Percentiles rank a stretch among this genome's conserved stretches.
These are phyloP conservation scores for Eilema caniola DNA, from an alignment of 2,888 invertebrate species.

Conservation along the genomic window DNA sequence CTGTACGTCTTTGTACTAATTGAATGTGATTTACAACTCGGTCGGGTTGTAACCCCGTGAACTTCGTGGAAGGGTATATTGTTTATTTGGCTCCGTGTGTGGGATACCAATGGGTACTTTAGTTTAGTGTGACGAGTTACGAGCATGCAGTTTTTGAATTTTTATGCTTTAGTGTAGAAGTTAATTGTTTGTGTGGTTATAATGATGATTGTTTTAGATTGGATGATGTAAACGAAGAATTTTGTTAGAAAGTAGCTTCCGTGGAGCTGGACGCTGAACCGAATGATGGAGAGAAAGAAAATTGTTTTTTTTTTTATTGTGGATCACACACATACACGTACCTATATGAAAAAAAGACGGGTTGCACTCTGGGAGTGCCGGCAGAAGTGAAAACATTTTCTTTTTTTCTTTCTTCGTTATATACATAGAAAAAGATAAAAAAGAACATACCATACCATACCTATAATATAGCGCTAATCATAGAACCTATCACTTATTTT, in stretches of 20 bases:
- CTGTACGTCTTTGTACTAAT: conserved; percentile 62
- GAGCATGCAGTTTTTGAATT: conserved; percentile 28
- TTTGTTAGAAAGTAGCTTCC: not conserved
- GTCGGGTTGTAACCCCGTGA: conserved; percentile 66
- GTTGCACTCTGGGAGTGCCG: no score
- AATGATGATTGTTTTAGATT: not conserved
- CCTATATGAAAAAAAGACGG: no score
- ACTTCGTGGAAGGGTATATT: conserved; percentile 55
- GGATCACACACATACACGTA: no score
- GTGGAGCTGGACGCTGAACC: not conserved
- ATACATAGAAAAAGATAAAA: no score
- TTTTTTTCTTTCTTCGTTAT: no score
- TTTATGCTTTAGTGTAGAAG: conserved; percentile 2
- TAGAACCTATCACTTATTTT: no score
- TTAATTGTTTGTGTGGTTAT: conserved; percentile 14
- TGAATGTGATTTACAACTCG: conserved; percentile 78
- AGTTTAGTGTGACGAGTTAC: conserved; percentile 21
- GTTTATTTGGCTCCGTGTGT: conserved; percentile 58
- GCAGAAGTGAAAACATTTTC: no score
- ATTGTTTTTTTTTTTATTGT: no score
- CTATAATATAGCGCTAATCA: no score
- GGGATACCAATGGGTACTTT: conserved; percentile 47
- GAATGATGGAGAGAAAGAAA: not conserved
- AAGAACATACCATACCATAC: no score
- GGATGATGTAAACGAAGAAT: not conserved